Conservation (phyloP, 92 coral and sea anemone species). For the Chrysogorgia sp. region DNA sequence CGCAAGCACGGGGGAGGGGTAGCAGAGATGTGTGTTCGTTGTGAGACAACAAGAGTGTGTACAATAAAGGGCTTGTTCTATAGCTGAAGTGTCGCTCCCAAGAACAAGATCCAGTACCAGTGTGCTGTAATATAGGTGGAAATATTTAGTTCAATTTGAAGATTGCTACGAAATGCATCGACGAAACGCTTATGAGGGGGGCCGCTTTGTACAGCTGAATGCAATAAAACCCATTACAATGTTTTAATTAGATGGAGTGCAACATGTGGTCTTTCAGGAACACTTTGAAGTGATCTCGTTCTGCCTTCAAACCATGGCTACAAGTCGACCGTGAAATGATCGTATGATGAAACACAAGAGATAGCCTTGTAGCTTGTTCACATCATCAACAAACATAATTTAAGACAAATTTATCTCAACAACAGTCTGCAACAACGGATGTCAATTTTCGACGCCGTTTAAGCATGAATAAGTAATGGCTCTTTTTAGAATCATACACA, state of each 20-base stretch:
- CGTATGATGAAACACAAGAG: not conserved
- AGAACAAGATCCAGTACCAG: too few species aligned
- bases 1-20: conserved; percentile 27
- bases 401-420: not conserved
- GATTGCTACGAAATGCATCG: not conserved
- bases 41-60: too few species aligned
- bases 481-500: not conserved
- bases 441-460: conserved; percentile 21
- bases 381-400: not conserved
- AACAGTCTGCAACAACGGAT: too few species aligned
- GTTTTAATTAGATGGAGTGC: conserved; percentile 1
- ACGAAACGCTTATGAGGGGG: not conserved
- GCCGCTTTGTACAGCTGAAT: not conserved
- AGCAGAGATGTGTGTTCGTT: not conserved
- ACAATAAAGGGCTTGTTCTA: too few species aligned
- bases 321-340: not conserved
- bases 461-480: conserved; percentile 40
- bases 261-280: conserved; percentile 24
- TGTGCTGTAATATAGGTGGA: too few species aligned
- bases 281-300: not conserved
- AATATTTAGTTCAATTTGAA: too few species aligned
- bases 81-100: too few species aligned
- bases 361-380: not conserved
- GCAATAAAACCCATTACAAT: not conserved
- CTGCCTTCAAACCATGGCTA: not conserved